Base-by-base conservation (phyloP, 2,113 vertebrate species). In the Nycticorax nycticorax region DNA sequence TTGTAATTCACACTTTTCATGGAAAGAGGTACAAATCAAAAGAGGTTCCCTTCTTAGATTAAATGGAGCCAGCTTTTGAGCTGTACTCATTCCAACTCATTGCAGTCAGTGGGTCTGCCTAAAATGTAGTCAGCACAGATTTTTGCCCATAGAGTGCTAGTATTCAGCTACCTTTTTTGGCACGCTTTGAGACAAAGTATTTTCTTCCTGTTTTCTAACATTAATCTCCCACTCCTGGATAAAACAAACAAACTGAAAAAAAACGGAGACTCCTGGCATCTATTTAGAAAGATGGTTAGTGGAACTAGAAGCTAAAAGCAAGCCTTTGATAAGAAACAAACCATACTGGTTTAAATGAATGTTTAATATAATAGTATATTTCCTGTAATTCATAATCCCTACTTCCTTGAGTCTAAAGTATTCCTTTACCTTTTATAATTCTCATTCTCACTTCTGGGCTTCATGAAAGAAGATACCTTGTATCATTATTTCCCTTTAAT, bases 251-350 rank as follows among this genome's bases (percentile, higher is more conserved):
- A 92, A 71, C 33, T 83, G 8, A 39, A 86, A 93, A 80, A 47
- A 45, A 91, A 67, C 3, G 3, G 47, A 89, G 43, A 71, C 35
- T 74, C 64, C 55, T 75, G 39, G 68, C 43, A 95, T 62, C 55
- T 33, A 43, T 96, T 88, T 93, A 47, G 81, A 78, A 87, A 94
- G 28, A 39, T 47, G 81, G 30, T 16, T 75, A 39, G 73, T 60
- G 35, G 30, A 87, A 74, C 33, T 59, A 71, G 39, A 69, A 79
- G 27, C 69, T 72, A 72, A 92, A 94, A 84, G 63, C 24, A 90
- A 92, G 69, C 27, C 27, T 94, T 78, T 89, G 93, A 85, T 72
- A 95, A 89, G 94, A 89, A 92, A 47, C n/a, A 96, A 89, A 82
- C 47, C 74, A 68, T 48, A 14, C 37, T 86, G 64, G 68, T 85